A percentile compares a stretch with the other conserved stretches of the same genome.
Conservation (phyloP, 2,888 invertebrate genomes). For the Hymenopus coronatus region DNA sequence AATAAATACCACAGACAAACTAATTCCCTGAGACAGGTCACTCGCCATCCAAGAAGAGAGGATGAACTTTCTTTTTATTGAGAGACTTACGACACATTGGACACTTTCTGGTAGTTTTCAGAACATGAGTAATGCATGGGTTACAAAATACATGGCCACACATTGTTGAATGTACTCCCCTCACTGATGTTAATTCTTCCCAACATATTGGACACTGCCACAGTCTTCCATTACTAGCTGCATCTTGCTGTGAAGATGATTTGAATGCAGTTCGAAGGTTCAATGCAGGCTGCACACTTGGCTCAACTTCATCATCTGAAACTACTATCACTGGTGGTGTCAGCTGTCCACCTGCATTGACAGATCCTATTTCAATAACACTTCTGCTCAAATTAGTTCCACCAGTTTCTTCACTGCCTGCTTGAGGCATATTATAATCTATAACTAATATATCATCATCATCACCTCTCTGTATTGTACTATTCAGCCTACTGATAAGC, state of each 20-base stretch:
- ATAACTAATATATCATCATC: not conserved
- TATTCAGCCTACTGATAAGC: not conserved
- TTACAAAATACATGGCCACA: slow-evolving; percentile 33
- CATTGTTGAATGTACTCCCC: slow-evolving; percentile 7
- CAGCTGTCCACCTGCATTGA: not conserved
- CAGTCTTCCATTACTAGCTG: not conserved
- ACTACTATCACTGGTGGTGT: not conserved
- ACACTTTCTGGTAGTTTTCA: slow-evolving; percentile 16
- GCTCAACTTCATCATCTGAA: not conserved
- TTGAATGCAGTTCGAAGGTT: not conserved
- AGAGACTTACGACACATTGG: slow-evolving; percentile 29
- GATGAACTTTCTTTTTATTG: slow-evolving; percentile 16
- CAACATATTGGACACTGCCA: slow-evolving; percentile 1
- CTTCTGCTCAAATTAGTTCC: not conserved
- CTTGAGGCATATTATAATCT: not conserved
- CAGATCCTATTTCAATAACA: not conserved
- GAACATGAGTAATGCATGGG: slow-evolving; percentile 20
- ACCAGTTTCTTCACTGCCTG: not conserved
- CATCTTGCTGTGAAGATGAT: not conserved
- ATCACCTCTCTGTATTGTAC: not conserved
- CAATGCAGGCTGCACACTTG: not conserved
- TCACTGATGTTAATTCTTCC: not conserved
- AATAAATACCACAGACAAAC: too few relatives aligned
- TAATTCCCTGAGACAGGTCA: not conserved
- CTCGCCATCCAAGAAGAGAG: slow-evolving; percentile 1